Conservation (phyloP, 2,797 vertebrate genomes). For the Menidia menidia region DNA sequence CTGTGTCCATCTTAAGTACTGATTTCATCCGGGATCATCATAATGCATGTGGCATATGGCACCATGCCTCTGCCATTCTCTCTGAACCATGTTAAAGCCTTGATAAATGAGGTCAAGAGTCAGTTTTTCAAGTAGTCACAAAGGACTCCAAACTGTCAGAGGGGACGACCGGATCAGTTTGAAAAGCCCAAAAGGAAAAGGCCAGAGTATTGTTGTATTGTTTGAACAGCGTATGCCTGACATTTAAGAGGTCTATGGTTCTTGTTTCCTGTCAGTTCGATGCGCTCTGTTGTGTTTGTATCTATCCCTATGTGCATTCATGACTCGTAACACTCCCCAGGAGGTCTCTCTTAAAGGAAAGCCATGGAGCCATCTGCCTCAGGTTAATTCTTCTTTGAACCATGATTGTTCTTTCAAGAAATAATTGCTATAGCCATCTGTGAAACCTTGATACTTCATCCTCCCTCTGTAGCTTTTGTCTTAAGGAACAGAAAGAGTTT, state of each 20-base stretch:
- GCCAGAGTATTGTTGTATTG: slow-evolving; percentile 19
- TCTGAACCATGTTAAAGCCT: slow-evolving; percentile 47
- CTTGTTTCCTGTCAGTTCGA: slow-evolving; percentile 50
- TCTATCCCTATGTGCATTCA: slow-evolving; percentile 2
- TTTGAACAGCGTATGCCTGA: slow-evolving; percentile 51
- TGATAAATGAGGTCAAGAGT: slow-evolving; percentile 57
- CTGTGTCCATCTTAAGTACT: slow-evolving; percentile 60
- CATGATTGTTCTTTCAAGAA: slow-evolving; percentile 30
- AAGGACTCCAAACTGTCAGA: slow-evolving; percentile 46
- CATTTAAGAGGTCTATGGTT: slow-evolving; percentile 38
- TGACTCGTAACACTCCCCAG: slow-evolving; percentile 14
- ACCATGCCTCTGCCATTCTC: slow-evolving; percentile 35
- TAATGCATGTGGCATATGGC: slow-evolving; percentile 66
- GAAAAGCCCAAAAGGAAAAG: slow-evolving; percentile 23
- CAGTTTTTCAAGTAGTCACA: slow-evolving; percentile 51
- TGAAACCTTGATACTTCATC: slow-evolving; percentile 28
- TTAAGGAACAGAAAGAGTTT: slow-evolving; percentile 37
- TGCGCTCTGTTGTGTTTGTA: slow-evolving; percentile 55
- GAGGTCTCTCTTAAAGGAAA: slow-evolving; percentile 40
- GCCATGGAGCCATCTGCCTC: slow-evolving; percentile 11
- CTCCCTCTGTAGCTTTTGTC: slow-evolving; percentile 22
- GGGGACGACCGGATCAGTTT: slow-evolving; percentile 43
- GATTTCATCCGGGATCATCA: slow-evolving; percentile 55
- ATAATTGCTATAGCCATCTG: slow-evolving; percentile 8
- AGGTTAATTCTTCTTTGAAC: slow-evolving; percentile 13